Evolutionary conservation across 2,888 invertebrate species (phyloP), one percentile per base, ranked within the genome.

Genomic region (Coremacera marginata): DNA sequence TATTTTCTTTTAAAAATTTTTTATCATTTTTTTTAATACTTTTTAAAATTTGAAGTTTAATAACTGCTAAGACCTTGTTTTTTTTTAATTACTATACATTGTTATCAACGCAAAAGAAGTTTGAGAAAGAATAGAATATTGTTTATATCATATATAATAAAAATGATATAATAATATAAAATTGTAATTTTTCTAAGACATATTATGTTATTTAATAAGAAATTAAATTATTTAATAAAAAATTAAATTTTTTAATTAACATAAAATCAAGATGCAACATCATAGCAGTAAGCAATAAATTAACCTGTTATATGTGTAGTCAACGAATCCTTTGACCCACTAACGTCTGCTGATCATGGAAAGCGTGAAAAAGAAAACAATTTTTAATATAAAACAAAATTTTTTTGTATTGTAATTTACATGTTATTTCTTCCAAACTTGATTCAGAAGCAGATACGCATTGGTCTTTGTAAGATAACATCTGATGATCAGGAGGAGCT

Each of bases 301-400:
- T 76, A 93, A 94, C 94, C 94, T 94, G 94, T 94, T 91, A 94
- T 94, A 90, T 94, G 93, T 83, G 94, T 94, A 90, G 93, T 93
- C 90, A 94, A 92, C 84, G 94, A 94, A 90, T 94, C 94, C 92
- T 94, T 93, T 86, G 94, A 94, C 90, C 94, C 94, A 92, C 94
- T 94, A 90, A 94, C 93, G 91, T 94, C 94, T 90, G 94, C 94
- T 94, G 88, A 84, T 85, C 86, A 82, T 82, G 81, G 84, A 84
- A 86, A 85, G 86, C 87, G 87, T 87, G 85, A 85, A 84, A 84
- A 80, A 80, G 81, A 80, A 79, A 80, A 74, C 5, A 78, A 76
- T 14, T n/a, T 71, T 57, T 71, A 77, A 79, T 79, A 77, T 11
- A 79, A 83, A 80, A 81, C 62, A 75, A 78, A 82, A 80, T 81